phyloP scores from a whole-genome alignment of 2,888 invertebrate species.

The Drosophila tanythrix region DNA sequence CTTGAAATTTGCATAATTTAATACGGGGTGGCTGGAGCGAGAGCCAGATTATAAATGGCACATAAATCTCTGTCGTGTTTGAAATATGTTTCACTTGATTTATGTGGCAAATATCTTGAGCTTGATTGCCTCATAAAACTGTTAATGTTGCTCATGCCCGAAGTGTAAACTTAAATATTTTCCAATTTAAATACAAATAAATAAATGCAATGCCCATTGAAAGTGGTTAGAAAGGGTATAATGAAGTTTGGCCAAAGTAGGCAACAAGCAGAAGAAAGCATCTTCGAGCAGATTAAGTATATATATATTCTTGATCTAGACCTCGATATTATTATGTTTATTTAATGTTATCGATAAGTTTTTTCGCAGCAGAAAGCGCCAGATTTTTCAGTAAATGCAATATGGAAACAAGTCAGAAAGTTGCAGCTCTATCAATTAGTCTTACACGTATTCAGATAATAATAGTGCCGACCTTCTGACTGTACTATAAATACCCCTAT shows the following conservation, averaged over 20 bases:
- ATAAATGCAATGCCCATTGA: not conserved
- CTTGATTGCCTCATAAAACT: not conserved
- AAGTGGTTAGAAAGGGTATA: no score
- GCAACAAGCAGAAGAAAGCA: not conserved
- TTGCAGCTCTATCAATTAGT: not conserved
- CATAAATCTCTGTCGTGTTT: not conserved
- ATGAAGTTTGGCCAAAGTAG: not conserved
- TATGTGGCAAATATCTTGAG: not conserved
- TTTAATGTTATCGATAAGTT: not conserved
- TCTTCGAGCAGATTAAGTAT: not conserved
- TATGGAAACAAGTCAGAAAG: not conserved
- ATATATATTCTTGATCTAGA: not conserved
- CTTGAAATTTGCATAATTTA: not conserved
- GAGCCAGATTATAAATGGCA: not conserved
- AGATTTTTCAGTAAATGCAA: not conserved
- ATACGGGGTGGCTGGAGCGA: not conserved
- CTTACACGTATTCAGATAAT: not conserved
- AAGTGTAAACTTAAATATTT: constrained; percentile 1
- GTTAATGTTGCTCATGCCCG: not conserved
- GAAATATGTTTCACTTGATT: not conserved
- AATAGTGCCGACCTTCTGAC: not conserved
- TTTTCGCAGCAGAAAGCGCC: no score
- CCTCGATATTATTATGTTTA: no score
- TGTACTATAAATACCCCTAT: not conserved
- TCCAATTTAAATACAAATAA: not conserved